phyloP scores from a whole-genome alignment of 2,113 vertebrate genomes.

The Alethe diademata region DNA sequence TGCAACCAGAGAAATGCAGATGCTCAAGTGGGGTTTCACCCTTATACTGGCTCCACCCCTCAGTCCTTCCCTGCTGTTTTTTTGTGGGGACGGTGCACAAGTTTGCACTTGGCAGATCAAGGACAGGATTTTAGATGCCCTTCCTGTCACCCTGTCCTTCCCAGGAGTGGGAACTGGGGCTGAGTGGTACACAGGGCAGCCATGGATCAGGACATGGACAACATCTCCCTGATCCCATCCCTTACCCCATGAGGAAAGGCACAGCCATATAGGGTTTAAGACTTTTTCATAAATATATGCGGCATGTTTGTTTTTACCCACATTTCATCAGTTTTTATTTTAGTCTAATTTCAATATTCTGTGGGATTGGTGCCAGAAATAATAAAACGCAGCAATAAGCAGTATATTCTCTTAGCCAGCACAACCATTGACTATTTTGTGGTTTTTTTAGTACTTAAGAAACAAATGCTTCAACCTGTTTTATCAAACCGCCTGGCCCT shows the following conservation, averaged over 20 bases:
- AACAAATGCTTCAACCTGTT: conserved; percentile 18
- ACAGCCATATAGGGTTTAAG: not conserved
- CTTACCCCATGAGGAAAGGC: not conserved
- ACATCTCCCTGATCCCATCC: not conserved
- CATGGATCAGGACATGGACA: not conserved
- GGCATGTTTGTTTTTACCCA: not conserved
- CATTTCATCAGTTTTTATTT: not conserved
- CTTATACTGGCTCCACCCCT: not conserved
- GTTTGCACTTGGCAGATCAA: not conserved
- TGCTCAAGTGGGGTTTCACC: not conserved
- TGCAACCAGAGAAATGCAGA: not conserved
- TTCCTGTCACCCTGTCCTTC: not conserved
- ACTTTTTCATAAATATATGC: not conserved
- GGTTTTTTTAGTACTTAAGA: not conserved
- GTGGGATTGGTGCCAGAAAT: not conserved
- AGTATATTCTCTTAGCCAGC: not conserved
- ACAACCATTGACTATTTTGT: not conserved
- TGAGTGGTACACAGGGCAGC: fast-evolving
- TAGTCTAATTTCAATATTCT: not conserved
- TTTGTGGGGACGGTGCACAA: fast-evolving
- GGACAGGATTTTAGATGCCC: not conserved
- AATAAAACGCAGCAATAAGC: not conserved
- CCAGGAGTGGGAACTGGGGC: not conserved
- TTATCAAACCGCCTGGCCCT: not conserved
- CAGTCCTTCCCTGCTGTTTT: not conserved